Percentiles rank a stretch among this genome's conserved stretches.
phyloP scores from a whole-genome alignment of 2,797 vertebrate genomes.

The Tenualosa thibaudeaui region DNA sequence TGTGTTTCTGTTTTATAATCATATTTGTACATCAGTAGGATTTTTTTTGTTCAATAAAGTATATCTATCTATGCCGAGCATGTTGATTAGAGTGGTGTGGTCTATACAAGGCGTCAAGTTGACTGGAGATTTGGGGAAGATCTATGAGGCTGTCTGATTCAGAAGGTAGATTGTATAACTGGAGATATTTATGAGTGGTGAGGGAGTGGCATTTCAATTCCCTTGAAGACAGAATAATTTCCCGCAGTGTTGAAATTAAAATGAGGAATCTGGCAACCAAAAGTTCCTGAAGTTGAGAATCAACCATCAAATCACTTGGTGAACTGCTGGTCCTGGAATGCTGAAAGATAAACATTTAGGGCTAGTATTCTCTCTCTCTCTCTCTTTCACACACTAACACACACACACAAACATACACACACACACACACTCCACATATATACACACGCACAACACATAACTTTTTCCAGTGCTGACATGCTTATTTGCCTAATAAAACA shows the following conservation, averaged over 20 bases:
- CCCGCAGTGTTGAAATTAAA: background rate
- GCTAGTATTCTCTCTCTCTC: background rate
- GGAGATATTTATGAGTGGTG: background rate
- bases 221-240: background rate
- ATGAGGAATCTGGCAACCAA: conserved; percentile 8
- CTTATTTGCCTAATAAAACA: background rate
- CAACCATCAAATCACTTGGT: background rate
- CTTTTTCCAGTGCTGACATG: background rate
- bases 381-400: background rate
- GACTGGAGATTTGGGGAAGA: conserved; percentile 9
- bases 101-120: background rate
- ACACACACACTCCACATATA: too few relatives aligned
- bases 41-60: background rate
- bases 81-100: background rate
- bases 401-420: background rate
- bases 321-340: conserved; percentile 3
- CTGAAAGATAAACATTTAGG: background rate
- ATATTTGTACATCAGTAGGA: background rate
- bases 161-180: conserved; percentile 9
- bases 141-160: background rate
- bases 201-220: conserved; percentile 10
- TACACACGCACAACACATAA: background rate
- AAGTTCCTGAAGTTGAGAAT: background rate
- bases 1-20: background rate
- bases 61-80: background rate